Evolutionary conservation across 2,888 invertebrate genomes (phyloP), one percentile per base, ranked within the genome.

Genomic region (Leptarthrus brevirostris): DNA sequence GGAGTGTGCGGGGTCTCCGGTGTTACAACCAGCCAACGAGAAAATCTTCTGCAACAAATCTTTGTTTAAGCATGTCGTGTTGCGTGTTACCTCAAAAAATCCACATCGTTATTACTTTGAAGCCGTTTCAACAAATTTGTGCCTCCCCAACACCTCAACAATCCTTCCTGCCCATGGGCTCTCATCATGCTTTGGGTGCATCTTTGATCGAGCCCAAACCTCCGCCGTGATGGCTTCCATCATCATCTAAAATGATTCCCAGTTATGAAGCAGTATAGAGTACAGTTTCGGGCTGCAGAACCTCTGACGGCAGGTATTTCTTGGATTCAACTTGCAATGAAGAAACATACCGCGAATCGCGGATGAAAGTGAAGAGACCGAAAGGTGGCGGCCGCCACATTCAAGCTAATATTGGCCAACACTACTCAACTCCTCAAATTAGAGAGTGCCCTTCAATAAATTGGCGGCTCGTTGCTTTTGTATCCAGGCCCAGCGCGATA

Each of bases 391-490:
- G 69, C 52, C 52, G 34, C 69, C 69, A 24, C 52, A 52, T 22
- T 52, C 69, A 10, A 52, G 52, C 69, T 69, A 69, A 69, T 69
- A 69, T 69, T 69, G 69, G 69, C 69, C 69, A 34, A 52, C 52
- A 72, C 71, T 74, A 72, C 69, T 73, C 73, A 75, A 58, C 73
- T 71, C 72, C 58, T 75, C 74, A 75, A 75, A 75, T 75, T 75
- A 75, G 75, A 75, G 72, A 72, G 75, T 81, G 81, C 80, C 82
- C 82, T 82, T 80, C 80, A 80, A 81, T 81, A 81, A 81, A 81
- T 81, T 81, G 80, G 81, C 81, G 81, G 81, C 80, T 81, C 79
- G 81, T 81, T 81, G 79, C 80, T 80, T 81, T 81, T 79, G 80
- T 80, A 81, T 81, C 80, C n/a, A 22, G 69, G 64, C 26, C 66